phyloP scores from a whole-genome alignment of 2,888 invertebrate species.

The Seira musarum region DNA sequence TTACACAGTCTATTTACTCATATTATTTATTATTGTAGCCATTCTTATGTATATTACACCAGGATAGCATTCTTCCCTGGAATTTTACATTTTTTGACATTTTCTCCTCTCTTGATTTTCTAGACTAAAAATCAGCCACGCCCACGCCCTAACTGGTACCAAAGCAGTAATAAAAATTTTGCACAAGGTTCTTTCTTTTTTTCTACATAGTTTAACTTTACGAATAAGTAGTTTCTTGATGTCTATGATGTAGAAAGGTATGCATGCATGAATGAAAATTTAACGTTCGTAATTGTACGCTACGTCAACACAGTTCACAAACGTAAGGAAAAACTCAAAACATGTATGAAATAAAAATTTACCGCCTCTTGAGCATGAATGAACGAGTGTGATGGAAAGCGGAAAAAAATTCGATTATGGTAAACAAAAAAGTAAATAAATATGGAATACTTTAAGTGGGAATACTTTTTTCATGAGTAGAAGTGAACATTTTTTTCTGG shows the following conservation, averaged over 20 bases:
- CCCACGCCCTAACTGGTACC: constrained; percentile 28
- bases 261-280: constrained; percentile 10
- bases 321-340: background rate
- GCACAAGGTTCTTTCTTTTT: constrained; percentile 34
- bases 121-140: constrained; percentile 34
- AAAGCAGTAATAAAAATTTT: constrained; percentile 37
- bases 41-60: background rate
- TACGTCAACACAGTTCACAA: background rate
- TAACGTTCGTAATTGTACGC: background rate
- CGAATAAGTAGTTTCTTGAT: background rate
- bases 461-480: no score
- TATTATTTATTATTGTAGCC: background rate
- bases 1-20: constrained; percentile 6
- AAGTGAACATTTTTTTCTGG: no score
- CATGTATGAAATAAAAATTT: no score
- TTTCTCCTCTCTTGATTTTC: constrained; percentile 41
- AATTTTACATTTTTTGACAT: constrained; percentile 45
- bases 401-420: background rate
- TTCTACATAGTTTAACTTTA: constrained; percentile 5
- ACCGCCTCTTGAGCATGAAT: no score
- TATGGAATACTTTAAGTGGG: no score
- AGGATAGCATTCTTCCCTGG: background rate
- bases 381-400: no score
- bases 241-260: constrained; percentile 20
- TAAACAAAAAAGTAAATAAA: no score